phyloP scores from a whole-genome alignment of 2,797 vertebrate species.

The Nyctalus aviator region DNA sequence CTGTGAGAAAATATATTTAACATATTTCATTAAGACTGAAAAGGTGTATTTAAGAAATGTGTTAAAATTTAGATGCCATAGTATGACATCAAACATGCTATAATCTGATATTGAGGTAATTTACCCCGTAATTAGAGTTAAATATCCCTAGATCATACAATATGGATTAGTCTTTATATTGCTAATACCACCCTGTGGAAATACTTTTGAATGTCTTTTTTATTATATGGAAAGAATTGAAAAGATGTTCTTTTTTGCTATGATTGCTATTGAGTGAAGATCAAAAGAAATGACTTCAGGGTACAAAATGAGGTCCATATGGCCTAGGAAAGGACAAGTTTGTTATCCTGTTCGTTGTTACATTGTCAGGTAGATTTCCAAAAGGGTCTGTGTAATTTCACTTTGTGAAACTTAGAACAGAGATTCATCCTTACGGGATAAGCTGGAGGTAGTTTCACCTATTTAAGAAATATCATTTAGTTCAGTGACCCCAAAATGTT shows the following conservation, averaged over 20 bases:
- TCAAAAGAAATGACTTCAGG: conserved; percentile 66
- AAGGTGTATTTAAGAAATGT: not conserved
- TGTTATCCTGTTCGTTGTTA: conserved; percentile 48
- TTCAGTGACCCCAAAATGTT: not conserved
- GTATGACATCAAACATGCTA: not conserved
- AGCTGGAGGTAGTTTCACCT: conserved; percentile 6
- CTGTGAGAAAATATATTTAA: not conserved
- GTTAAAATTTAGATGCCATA: not conserved
- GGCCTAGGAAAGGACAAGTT: not conserved
- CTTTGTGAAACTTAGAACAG: conserved; percentile 31
- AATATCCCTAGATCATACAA: not conserved
- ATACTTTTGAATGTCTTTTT: conserved; percentile 43
- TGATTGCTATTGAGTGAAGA: conserved; percentile 49
- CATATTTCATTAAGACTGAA: not conserved
- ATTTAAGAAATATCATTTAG: conserved; percentile 7
- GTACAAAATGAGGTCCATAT: conserved; percentile 64
- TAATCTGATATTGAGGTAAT: not conserved
- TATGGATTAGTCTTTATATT: conserved; percentile 16
- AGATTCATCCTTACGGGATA: conserved; percentile 17
- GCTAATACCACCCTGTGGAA: not conserved
- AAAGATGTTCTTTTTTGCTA: conserved; percentile 21
- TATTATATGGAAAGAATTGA: conserved; percentile 42
- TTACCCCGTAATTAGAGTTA: conserved; percentile 11
- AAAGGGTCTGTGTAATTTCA: conserved; percentile 41
- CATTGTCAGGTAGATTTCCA: conserved; percentile 59